These are phyloP conservation scores for Dryoscopus gambensis DNA, from an alignment of 2,113 vertebrate species.

Conservation along the genomic window DNA sequence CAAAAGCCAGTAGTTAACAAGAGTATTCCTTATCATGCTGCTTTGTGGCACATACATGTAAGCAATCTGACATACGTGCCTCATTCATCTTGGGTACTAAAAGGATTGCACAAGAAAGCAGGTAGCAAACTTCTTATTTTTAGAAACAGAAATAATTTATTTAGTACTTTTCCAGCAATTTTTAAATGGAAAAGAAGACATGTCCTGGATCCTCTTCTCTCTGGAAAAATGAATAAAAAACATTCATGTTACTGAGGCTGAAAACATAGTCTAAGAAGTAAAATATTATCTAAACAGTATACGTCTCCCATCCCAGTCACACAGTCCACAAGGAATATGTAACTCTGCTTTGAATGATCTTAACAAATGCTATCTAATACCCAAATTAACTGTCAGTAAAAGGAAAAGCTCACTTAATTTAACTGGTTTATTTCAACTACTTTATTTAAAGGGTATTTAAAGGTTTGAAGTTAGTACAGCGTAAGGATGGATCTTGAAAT, in stretches of 20 bases:
- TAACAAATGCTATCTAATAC: neutral
- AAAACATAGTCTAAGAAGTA: neutral
- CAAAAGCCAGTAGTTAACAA: neutral
- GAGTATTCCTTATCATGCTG: neutral
- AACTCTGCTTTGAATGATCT: neutral
- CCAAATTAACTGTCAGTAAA: neutral
- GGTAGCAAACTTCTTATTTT: slow-evolving; percentile 29
- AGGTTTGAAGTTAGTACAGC: neutral
- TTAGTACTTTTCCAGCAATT: neutral
- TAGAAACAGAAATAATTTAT: slow-evolving; percentile 43
- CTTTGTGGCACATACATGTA: neutral
- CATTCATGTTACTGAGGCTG: neutral
- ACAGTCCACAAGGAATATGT: neutral
- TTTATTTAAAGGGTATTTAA: neutral
- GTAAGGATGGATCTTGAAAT: neutral
- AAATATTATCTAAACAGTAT: neutral
- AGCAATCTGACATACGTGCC: neutral
- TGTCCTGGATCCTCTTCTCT: slow-evolving; percentile 48
- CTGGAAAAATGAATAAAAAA: slow-evolving; percentile 31
- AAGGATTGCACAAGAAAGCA: slow-evolving; percentile 35
- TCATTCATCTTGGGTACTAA: neutral
- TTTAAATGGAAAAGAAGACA: neutral
- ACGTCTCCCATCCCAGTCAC: neutral
- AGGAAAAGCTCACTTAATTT: neutral
- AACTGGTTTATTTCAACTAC: neutral